phyloP scores from a whole-genome alignment of 2,888 invertebrate genomes.

The Sinodicranocentrus sp. region DNA sequence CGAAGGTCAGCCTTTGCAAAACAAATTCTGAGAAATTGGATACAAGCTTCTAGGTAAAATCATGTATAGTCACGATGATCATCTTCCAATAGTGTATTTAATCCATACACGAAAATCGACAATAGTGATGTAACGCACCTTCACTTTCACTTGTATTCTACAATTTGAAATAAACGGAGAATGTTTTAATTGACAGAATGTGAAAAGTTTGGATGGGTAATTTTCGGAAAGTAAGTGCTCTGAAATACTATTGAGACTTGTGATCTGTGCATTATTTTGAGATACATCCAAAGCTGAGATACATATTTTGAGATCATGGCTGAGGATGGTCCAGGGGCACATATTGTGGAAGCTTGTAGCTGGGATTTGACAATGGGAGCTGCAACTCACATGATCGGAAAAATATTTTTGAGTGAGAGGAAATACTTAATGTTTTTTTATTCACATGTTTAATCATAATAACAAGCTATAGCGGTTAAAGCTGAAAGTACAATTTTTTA shows the following conservation, averaged over 20 bases:
- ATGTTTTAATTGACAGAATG: background rate
- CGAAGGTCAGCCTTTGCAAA: too few species aligned
- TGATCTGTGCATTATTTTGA: background rate
- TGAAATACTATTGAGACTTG: background rate
- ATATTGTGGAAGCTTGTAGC: conserved; percentile 66
- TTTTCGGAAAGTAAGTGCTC: background rate
- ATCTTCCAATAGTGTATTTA: too few species aligned
- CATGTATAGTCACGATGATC: too few species aligned
- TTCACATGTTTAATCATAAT: background rate
- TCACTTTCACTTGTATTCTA: too few species aligned
- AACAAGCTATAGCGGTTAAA: background rate
- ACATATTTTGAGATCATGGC: too few species aligned
- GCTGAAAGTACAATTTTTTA: background rate
- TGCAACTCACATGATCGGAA: conserved; percentile 65
- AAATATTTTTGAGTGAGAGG: conserved; percentile 66
- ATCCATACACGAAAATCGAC: too few species aligned
- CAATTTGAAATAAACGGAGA: too few species aligned
- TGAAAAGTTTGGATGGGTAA: background rate
- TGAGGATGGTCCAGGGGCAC: conserved; percentile 49
- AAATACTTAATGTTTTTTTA: background rate
- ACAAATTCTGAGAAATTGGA: too few species aligned
- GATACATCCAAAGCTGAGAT: too few species aligned
- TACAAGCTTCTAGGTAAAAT: too few species aligned
- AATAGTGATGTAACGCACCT: too few species aligned
- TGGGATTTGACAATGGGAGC: conserved; percentile 71